phyloP scores from a whole-genome alignment of 2,888 invertebrate genomes.

The Hydrotaea diabolus region DNA sequence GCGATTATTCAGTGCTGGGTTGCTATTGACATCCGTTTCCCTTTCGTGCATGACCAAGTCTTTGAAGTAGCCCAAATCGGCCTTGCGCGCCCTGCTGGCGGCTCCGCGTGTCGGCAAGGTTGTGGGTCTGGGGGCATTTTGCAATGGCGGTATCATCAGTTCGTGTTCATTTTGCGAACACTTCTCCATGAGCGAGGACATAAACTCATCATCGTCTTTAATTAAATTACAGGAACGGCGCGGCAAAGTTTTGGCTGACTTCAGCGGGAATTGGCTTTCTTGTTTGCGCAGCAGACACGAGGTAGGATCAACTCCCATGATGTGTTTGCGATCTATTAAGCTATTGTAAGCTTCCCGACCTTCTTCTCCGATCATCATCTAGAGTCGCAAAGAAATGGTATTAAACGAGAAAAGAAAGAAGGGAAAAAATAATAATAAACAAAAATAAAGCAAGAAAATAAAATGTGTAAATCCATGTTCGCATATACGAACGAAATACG shows the following conservation, averaged over 20 bases:
- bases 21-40: conserved; percentile 63
- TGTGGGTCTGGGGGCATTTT: conserved; percentile 78
- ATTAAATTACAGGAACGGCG: conserved; percentile 73
- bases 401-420: conserved; percentile 49
- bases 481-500: too few relatives aligned
- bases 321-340: conserved; percentile 89
- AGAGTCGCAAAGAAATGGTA: conserved; percentile 76
- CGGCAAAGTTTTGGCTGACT: conserved; percentile 77
- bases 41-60: conserved; percentile 53
- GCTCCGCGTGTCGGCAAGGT: conserved; percentile 79
- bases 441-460: conserved; percentile 62
- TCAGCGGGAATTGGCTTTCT: conserved; percentile 77
- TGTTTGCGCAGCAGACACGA: conserved; percentile 75
- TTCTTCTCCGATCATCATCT: conserved; percentile 93
- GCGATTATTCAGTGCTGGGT: conserved; percentile 61
- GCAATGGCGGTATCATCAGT: conserved; percentile 71
- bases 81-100: conserved; percentile 74
- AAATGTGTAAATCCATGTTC: too few relatives aligned
- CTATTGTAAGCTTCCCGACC: conserved; percentile 96
- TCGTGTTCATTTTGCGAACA: conserved; percentile 59
- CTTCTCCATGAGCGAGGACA: conserved; percentile 22
- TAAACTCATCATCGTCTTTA: conserved; percentile 67
- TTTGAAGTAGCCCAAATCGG: conserved; percentile 69
- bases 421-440: conserved; percentile 41
- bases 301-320: conserved; percentile 72